These are phyloP conservation scores for Emmelina monodactyla DNA, from an alignment of 2,888 invertebrate genomes.

Conservation along the genomic window DNA sequence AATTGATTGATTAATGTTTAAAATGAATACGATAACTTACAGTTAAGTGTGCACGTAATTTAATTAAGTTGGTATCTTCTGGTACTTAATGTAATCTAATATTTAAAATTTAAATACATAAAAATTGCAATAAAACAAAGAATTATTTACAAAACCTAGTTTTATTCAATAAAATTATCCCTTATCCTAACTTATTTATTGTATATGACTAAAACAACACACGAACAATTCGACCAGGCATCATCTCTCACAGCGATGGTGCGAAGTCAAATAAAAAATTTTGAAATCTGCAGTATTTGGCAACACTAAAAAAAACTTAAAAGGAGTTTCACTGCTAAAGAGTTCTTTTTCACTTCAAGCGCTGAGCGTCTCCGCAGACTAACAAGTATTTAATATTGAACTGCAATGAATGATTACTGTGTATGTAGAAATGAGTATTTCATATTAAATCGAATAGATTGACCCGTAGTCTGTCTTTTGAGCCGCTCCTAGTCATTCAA, in stretches of 20 bases:
- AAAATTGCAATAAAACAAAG: too few relatives aligned
- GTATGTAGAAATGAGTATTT: neutral
- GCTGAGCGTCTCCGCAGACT: constrained; percentile 49
- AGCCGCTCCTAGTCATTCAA: constrained; percentile 63
- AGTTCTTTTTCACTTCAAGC: constrained; percentile 10
- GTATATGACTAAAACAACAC: constrained; percentile 45
- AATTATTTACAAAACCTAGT: constrained; percentile 36
- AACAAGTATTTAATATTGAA: constrained; percentile 18
- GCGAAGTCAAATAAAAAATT: constrained; percentile 37
- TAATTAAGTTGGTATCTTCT: too few relatives aligned
- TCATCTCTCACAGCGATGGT: constrained; percentile 31
- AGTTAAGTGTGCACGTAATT: too few relatives aligned
- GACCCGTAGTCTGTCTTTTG: constrained; percentile 56
- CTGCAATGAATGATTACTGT: neutral
- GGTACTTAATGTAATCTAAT: too few relatives aligned
- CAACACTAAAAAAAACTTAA: neutral
- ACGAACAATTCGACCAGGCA: constrained; percentile 39
- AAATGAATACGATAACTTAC: too few relatives aligned
- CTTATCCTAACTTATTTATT: constrained; percentile 30
- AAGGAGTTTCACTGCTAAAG: too few relatives aligned
- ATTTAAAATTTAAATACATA: too few relatives aligned
- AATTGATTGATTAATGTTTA: too few relatives aligned
- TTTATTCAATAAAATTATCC: constrained; percentile 34
- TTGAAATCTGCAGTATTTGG: neutral
- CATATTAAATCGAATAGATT: constrained; percentile 44